Evolutionary conservation across 2,888 invertebrate genomes (phyloP), one percentile per base, ranked within the genome.

Genomic region (Pteria penguin): DNA sequence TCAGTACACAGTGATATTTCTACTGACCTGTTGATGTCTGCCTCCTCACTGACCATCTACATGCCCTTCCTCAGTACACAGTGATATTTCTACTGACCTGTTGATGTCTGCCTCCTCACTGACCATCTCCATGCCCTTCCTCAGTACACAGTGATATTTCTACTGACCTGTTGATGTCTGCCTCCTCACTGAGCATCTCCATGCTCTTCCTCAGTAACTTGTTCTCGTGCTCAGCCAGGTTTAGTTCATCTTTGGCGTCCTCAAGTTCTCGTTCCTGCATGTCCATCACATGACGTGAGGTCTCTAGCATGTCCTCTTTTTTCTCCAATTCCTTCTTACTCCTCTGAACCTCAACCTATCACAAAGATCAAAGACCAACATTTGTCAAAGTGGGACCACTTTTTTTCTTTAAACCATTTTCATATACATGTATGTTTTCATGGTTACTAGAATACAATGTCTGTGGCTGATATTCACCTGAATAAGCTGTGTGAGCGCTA

Each of bases 301-400:
- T 83, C 68, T 91, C 87, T 63, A 91, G 69, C 45, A 87, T 66
- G 18, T 88, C 87, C 22, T 90, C 90, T 55, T 86, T 86, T 36
- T 85, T 73, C n/a, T 90, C 90, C 18, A 89, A 81, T 57, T 90
- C 89, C 52, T 82, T 81, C 27, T 87, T 72, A 11, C 88, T 86
- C 52, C 80, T 79, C 82, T 91, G 90, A n/a, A 90, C 80, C 27
- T 88, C 89, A 52, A 89, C 91, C 91, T 91, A 73, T 5, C 26
- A 36, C 36, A 27, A 0, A 2, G 18, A n/a, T n/a, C n/a, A n/a
- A n/a, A n/a, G n/a, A n/a, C n/a, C n/a, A n/a, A n/a, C n/a, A n/a
- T n/a, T n/a, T n/a, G n/a, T n/a, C n/a, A n/a, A n/a, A n/a, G n/a
- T n/a, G n/a, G n/a, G n/a, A n/a, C n/a, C n/a, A n/a, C n/a, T n/a